A percentile compares a stretch with the other conserved stretches of the same genome.
These are phyloP conservation scores for Zootoca vivipara DNA, from an alignment of 2,113 vertebrate species.

Conservation along the genomic window DNA sequence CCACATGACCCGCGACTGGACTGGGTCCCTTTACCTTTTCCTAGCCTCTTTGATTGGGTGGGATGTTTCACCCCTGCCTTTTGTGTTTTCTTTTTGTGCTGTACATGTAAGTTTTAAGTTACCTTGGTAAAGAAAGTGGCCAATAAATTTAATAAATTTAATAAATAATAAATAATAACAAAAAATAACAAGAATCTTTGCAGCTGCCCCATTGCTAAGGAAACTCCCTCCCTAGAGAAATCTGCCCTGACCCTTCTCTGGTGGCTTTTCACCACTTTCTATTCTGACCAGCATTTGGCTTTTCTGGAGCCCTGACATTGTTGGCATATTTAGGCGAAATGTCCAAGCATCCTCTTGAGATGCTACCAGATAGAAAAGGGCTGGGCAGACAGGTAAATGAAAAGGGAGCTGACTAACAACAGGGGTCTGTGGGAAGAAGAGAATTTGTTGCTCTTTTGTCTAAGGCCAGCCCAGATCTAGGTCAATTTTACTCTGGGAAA, in stretches of 20 bases:
- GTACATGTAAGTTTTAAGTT: too few relatives aligned
- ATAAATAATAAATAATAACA: too few relatives aligned
- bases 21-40: too few relatives aligned
- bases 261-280: not conserved
- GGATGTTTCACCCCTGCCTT: too few relatives aligned
- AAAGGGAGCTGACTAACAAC: slow-evolving; percentile 1
- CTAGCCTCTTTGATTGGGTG: too few relatives aligned
- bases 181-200: too few relatives aligned
- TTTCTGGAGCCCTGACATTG: not conserved
- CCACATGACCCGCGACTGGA: too few relatives aligned
- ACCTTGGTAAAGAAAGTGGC: too few relatives aligned
- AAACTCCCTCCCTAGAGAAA: not conserved
- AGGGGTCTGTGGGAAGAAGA: slow-evolving; percentile 9
- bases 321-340: not conserved
- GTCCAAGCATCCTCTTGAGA: not conserved
- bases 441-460: slow-evolving; percentile 44
- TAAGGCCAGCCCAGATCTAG: slow-evolving; percentile 36
- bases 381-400: not conserved
- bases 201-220: too few relatives aligned
- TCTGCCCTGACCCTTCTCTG: not conserved
- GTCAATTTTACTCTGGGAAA: slow-evolving; percentile 55
- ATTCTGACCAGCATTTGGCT: not conserved
- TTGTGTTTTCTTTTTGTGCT: too few relatives aligned
- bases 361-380: not conserved
- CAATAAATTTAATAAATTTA: too few relatives aligned